Conservation (phyloP, 2,888 invertebrate genomes). For the Choristoneura rosaceana region DNA sequence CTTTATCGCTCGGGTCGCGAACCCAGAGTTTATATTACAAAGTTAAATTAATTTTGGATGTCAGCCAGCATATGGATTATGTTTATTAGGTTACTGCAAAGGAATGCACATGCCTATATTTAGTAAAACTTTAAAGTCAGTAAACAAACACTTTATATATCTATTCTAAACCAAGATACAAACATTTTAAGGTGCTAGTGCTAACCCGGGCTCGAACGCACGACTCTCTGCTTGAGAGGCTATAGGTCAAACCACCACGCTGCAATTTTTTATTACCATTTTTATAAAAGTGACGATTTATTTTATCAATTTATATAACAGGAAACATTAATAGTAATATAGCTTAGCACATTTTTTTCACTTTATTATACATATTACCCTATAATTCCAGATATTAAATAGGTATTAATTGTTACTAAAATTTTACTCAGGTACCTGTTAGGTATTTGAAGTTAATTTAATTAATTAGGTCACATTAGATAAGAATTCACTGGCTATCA, state of each 20-base stretch:
- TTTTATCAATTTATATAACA: background rate
- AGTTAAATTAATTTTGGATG: conserved; percentile 4
- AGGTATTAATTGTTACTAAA: background rate
- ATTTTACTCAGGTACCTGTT: background rate
- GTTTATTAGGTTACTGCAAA: background rate
- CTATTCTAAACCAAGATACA: too few relatives aligned
- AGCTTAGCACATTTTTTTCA: background rate
- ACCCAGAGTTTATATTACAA: background rate
- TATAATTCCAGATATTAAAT: background rate
- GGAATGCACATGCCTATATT: background rate
- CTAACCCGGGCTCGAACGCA: too few relatives aligned
- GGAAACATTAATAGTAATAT: background rate
- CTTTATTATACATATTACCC: too few relatives aligned
- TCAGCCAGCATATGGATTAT: background rate
- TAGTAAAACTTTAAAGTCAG: background rate
- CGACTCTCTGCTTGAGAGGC: too few relatives aligned
- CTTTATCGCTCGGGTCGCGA: conserved; percentile 12
- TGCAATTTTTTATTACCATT: too few relatives aligned
- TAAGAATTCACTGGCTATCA: conserved; percentile 2
- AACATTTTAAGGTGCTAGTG: too few relatives aligned
- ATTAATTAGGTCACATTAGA: background rate
- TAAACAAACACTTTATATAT: background rate
- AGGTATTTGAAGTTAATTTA: background rate
- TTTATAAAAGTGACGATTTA: too few relatives aligned
- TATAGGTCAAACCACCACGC: too few relatives aligned